Percentiles rank a stretch among this genome's conserved stretches.
Conservation (phyloP, 2,113 vertebrate species). For the Pedetes capensis region DNA sequence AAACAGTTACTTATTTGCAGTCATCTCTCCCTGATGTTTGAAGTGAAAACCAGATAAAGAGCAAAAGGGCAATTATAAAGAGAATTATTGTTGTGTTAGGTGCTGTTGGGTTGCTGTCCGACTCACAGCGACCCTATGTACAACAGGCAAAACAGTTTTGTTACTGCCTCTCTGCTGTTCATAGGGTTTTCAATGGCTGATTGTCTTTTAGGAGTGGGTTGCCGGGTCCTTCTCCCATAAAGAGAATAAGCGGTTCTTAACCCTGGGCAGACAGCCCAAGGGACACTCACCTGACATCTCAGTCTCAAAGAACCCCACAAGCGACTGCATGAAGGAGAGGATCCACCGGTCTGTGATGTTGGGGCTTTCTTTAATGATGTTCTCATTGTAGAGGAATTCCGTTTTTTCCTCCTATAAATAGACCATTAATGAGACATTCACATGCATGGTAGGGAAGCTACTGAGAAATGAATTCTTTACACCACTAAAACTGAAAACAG, state of each 20-base stretch:
- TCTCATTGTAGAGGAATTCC: constrained; percentile 93
- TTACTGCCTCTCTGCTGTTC: no score
- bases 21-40: neutral
- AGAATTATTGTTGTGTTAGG: no score
- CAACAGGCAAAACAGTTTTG: no score
- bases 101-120: no score
- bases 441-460: constrained; percentile 3
- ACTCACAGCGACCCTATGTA: no score
- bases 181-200: no score
- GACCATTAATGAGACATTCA: constrained; percentile 48
- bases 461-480: constrained; percentile 13
- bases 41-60: neutral
- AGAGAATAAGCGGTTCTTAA: neutral
- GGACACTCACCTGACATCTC: constrained; percentile 93
- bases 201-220: no score
- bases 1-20: neutral
- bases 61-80: neutral
- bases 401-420: constrained; percentile 88
- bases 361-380: constrained; percentile 85
- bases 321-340: constrained; percentile 96
- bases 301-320: constrained; percentile 93
- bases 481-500: neutral
- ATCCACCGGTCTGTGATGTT: constrained; percentile 99
- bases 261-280: neutral
- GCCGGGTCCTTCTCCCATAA: no score